A percentile compares a stretch with the other conserved stretches of the same genome.
Conservation (phyloP, 2,888 invertebrate species). For the Drosophila cracens region DNA sequence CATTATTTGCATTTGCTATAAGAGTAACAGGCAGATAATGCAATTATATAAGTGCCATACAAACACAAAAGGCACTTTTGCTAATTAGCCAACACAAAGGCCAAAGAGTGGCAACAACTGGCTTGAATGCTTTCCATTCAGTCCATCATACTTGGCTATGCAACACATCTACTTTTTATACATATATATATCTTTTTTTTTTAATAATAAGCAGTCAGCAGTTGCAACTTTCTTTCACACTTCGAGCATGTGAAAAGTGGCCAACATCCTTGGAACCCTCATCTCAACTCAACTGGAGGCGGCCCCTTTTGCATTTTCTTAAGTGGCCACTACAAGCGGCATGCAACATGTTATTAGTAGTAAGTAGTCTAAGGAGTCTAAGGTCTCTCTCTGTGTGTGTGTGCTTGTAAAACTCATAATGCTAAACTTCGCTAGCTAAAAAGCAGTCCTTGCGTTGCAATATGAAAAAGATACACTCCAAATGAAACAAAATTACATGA, state of each 20-base stretch:
- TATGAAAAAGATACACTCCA: constrained; percentile 15
- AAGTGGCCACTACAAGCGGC: constrained; percentile 56
- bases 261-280: constrained; percentile 27
- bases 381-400: constrained; percentile 1
- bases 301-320: constrained; percentile 46
- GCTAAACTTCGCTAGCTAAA: constrained; percentile 23
- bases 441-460: constrained; percentile 34
- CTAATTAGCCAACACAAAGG: constrained; percentile 71
- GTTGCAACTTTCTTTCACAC: constrained; percentile 62
- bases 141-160: background rate
- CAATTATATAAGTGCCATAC: constrained; percentile 74
- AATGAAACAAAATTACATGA: constrained; percentile 27
- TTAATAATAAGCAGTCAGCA: constrained; percentile 26
- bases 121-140: constrained; percentile 18
- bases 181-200: background rate
- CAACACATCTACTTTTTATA: background rate
- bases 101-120: constrained; percentile 53
- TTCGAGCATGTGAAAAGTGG: constrained; percentile 33
- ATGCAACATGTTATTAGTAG: constrained; percentile 48
- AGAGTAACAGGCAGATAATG: constrained; percentile 70
- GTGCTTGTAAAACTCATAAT: constrained; percentile 60
- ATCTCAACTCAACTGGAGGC: background rate
- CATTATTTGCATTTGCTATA: constrained; percentile 73
- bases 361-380: constrained; percentile 24
- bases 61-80: constrained; percentile 70